Evolutionary conservation across 2,797 vertebrate species (phyloP).

Genomic region (Platyrinchus mystaceus): DNA sequence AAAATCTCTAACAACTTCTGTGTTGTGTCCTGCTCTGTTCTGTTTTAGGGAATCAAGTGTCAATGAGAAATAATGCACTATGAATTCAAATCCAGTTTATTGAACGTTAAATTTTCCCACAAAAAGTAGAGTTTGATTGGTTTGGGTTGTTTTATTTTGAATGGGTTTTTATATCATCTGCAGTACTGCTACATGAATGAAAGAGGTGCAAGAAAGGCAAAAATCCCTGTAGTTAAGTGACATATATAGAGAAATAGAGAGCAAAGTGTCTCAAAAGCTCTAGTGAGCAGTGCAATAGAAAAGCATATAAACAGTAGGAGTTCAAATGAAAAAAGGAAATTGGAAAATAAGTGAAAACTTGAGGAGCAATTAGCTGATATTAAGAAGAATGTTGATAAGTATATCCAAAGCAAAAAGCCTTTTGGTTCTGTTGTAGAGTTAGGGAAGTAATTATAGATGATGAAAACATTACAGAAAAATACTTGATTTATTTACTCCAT

Average conservation of each 20-base stretch:
- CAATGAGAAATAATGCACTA: neutral
- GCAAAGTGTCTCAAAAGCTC: neutral
- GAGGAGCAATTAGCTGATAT: neutral
- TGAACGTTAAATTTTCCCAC: neutral
- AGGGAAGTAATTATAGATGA: neutral
- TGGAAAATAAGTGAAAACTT: neutral
- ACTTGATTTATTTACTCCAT: neutral
- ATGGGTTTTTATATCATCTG: neutral
- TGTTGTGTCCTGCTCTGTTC: accelerated
- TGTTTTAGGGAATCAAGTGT: neutral
- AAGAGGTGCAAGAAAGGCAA: neutral
- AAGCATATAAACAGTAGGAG: neutral
- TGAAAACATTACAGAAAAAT: neutral
- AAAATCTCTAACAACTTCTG: neutral
- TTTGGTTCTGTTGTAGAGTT: neutral
- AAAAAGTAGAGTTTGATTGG: neutral
- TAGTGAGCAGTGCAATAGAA: neutral
- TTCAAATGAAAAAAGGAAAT: neutral
- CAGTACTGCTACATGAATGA: neutral
- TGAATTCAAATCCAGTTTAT: neutral
- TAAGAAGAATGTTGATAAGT: neutral
- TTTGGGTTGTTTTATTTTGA: neutral
- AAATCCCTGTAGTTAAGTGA: neutral
- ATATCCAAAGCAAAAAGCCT: neutral
- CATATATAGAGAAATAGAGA: neutral